Conservation (phyloP, 2,113 vertebrate species). For the Sinocyclocheilus grahami region DNA sequence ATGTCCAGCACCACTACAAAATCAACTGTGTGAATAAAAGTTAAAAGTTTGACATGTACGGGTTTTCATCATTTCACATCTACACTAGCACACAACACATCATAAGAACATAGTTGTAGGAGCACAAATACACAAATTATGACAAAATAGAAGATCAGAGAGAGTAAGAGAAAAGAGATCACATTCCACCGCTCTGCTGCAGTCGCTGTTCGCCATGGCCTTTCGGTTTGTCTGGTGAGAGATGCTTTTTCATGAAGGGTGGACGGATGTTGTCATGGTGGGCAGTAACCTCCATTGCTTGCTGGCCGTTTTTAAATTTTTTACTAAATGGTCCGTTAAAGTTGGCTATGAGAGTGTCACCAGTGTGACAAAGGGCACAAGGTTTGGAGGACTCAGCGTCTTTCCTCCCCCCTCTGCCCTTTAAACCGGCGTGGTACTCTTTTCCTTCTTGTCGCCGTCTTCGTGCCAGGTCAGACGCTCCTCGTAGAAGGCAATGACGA, state of each 20-base stretch:
- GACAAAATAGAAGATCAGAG: constrained; percentile 36
- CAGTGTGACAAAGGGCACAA: constrained; percentile 1
- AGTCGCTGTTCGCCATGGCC: constrained; percentile 31
- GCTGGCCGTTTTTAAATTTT: constrained; percentile 46
- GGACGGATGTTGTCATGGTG: constrained; percentile 55
- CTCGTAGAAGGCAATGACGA: constrained; percentile 96
- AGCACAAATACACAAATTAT: constrained; percentile 46
- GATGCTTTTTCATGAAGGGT: constrained; percentile 53
- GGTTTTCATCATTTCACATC: constrained; percentile 38
- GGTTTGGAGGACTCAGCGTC: constrained; percentile 30
- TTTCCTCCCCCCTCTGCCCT: constrained; percentile 54
- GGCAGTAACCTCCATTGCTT: constrained; percentile 57
- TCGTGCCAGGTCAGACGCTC: constrained; percentile 96
- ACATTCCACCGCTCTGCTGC: constrained; percentile 36
- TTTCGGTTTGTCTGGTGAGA: constrained; percentile 46
- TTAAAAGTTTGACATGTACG: constrained; percentile 30
- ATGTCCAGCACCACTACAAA: not conserved
- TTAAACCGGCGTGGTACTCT: constrained; percentile 75
- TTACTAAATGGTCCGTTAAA: constrained; percentile 64
- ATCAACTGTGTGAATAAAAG: constrained; percentile 26
- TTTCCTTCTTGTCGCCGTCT: constrained; percentile 92
- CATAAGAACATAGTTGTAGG: constrained; percentile 40
- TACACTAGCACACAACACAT: constrained; percentile 42
- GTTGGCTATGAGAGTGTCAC: constrained; percentile 56
- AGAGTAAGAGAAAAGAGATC: constrained; percentile 44